Conservation (phyloP, 2,113 vertebrate species). For the Boulengeromyrus knoepffleri region DNA sequence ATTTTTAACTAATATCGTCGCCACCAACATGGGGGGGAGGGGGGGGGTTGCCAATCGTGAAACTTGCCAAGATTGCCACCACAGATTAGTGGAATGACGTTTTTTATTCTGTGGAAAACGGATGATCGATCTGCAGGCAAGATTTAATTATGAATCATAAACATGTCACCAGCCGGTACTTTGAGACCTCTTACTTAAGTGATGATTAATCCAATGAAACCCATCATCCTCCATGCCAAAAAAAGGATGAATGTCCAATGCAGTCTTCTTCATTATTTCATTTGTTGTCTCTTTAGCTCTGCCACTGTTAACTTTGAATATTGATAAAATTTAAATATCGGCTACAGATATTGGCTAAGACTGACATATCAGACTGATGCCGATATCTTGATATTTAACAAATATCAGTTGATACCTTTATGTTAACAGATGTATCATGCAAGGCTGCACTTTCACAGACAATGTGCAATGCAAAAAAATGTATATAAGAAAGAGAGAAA, state of each 20-base stretch:
- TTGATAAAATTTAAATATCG: neutral
- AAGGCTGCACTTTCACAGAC: neutral
- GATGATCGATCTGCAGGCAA: neutral
- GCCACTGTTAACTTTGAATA: neutral
- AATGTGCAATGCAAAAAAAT: neutral
- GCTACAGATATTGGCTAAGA: neutral
- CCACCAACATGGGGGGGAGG: neutral
- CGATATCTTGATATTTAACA: neutral
- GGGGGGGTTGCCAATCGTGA: neutral
- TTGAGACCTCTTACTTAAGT: neutral
- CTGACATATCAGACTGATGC: neutral
- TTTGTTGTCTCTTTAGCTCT: neutral
- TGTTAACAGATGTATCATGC: neutral
- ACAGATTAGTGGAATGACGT: neutral
- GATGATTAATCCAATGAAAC: neutral
- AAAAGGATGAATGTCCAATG: neutral
- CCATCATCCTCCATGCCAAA: neutral
- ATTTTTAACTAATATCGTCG: neutral
- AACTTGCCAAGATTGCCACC: neutral
- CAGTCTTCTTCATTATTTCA: neutral
- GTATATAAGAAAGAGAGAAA: neutral
- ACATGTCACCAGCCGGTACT: neutral
- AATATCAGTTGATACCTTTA: neutral
- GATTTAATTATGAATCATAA: neutral
- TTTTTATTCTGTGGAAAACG: neutral